These are phyloP conservation scores for Catostomus latipinnis DNA, from an alignment of 2,797 vertebrate species.

Conservation along the genomic window DNA sequence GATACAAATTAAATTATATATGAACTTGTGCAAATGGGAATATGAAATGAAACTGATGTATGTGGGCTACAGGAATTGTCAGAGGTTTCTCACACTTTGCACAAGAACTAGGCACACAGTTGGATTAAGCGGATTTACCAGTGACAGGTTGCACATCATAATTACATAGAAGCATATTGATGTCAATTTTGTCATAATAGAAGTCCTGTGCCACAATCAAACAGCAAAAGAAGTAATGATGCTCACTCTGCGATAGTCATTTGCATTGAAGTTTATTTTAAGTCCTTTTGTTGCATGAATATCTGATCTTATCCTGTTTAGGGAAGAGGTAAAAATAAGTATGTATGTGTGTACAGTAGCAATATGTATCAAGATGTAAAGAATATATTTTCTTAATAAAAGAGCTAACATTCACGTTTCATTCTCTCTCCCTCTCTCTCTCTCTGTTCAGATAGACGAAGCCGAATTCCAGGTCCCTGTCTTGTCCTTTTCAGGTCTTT, in stretches of 20 bases:
- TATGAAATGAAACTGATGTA: not conserved
- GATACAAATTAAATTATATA: not conserved
- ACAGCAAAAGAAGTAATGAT: not conserved
- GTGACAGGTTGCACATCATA: conserved; percentile 2
- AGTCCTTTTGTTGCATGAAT: not conserved
- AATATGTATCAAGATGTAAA: not conserved
- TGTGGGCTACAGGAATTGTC: not conserved
- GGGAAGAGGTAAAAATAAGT: not conserved
- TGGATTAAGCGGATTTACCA: not conserved
- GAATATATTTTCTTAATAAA: conserved; percentile 1
- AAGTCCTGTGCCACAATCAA: not conserved
- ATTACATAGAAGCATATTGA: not conserved
- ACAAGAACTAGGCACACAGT: not conserved
- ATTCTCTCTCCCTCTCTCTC: conserved; percentile 20
- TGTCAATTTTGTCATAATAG: not conserved
- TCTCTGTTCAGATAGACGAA: conserved; percentile 53
- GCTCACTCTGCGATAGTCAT: too few species aligned
- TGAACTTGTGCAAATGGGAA: not conserved
- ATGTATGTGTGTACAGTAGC: not conserved
- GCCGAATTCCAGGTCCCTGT: conserved; percentile 8
- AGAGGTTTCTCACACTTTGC: not conserved
- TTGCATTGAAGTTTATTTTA: not conserved
- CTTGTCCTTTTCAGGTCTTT: conserved; percentile 89
- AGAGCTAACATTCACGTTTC: not conserved
- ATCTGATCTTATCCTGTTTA: not conserved